These are phyloP conservation scores for Hypolimnas misippus DNA, from an alignment of 2,888 invertebrate genomes.

Conservation along the genomic window DNA sequence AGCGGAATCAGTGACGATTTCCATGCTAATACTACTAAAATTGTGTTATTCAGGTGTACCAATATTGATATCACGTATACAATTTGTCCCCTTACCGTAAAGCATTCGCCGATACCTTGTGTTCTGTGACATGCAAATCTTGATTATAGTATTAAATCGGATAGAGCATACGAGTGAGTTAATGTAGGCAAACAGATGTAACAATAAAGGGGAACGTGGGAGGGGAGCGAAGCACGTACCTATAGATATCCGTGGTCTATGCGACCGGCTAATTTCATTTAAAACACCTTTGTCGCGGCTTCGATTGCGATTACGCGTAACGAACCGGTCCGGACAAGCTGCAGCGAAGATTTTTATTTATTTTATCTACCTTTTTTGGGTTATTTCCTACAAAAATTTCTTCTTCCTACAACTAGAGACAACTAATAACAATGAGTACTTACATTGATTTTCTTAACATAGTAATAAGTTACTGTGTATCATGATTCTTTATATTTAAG, in stretches of 20 bases:
- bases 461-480: too few species aligned
- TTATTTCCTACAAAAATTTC: neutral
- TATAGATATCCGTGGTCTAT: slow-evolving; percentile 50
- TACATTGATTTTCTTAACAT: too few species aligned
- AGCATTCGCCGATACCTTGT: slow-evolving; percentile 46
- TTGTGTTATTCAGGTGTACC: slow-evolving; percentile 44
- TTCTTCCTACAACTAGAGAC: too few species aligned
- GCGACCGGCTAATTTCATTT: slow-evolving; percentile 65
- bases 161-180: slow-evolving; percentile 62
- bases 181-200: slow-evolving; percentile 70
- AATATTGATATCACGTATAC: slow-evolving; percentile 46
- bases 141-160: slow-evolving; percentile 80
- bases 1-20: slow-evolving; percentile 41
- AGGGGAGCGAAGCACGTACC: slow-evolving; percentile 48
- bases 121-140: slow-evolving; percentile 82
- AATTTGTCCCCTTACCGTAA: slow-evolving; percentile 41
- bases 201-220: slow-evolving; percentile 61
- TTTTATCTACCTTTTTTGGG: slow-evolving; percentile 1
- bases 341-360: slow-evolving; percentile 19
- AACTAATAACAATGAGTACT: too few species aligned
- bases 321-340: slow-evolving; percentile 47
- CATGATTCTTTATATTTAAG: too few species aligned
- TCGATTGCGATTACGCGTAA: slow-evolving; percentile 58
- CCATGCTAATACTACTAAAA: slow-evolving; percentile 47
- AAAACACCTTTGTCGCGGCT: slow-evolving; percentile 59